Percentiles rank a stretch among this genome's conserved stretches.
These are phyloP conservation scores for Calameuta filiformis DNA, from an alignment of 2,888 invertebrate species.

Conservation along the genomic window DNA sequence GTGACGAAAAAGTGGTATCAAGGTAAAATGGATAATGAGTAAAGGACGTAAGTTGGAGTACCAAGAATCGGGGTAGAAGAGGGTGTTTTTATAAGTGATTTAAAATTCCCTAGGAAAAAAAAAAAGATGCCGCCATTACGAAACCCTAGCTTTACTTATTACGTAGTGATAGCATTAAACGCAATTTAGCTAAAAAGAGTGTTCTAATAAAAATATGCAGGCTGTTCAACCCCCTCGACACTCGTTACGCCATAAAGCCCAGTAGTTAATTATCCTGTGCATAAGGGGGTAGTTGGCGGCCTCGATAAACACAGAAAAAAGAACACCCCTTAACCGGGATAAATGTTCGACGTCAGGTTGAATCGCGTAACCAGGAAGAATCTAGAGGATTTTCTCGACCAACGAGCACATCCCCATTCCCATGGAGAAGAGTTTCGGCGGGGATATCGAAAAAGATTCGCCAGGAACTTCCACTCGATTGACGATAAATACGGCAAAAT, in stretches of 20 bases:
- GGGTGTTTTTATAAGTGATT: neutral
- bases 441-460: neutral
- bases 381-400: neutral
- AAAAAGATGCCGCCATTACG: neutral
- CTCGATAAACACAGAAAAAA: neutral
- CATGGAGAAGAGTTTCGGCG: neutral
- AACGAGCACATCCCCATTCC: neutral
- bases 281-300: neutral
- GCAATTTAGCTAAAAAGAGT: neutral
- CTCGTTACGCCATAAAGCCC: neutral
- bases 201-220: neutral
- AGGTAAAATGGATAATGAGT: neutral
- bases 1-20: neutral
- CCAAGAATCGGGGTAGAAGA: neutral
- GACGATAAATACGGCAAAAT: neutral
- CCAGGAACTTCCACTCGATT: neutral
- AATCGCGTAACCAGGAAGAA: neutral
- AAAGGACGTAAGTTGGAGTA: neutral
- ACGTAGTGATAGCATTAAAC: neutral
- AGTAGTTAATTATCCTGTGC: neutral
- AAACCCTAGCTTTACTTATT: neutral
- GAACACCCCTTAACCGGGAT: neutral
- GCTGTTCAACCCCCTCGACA: neutral
- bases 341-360: neutral
- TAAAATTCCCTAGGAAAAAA: neutral